phyloP scores from a whole-genome alignment of 2,888 invertebrate species.

The Spilosoma lubricipeda region DNA sequence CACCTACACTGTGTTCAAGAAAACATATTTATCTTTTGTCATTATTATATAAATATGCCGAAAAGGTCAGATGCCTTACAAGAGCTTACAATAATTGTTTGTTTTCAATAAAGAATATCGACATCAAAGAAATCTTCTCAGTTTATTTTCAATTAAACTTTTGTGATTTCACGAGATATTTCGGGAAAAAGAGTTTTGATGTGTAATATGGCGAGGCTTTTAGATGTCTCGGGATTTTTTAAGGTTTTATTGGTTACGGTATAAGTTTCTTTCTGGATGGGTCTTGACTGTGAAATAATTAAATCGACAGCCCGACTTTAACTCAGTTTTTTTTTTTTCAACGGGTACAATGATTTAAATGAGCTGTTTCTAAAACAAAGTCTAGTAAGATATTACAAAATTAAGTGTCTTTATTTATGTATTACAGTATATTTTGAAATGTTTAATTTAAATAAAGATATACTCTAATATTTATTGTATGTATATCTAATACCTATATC shows the following conservation, averaged over 20 bases:
- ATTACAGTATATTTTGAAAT: too few relatives aligned
- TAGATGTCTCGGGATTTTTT: conserved; percentile 56
- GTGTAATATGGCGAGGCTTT: conserved; percentile 59
- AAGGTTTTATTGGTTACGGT: conserved; percentile 56
- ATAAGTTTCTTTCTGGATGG: conserved; percentile 42
- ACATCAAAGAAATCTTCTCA: conserved; percentile 52
- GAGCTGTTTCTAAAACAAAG: too few relatives aligned
- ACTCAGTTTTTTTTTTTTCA: conserved; percentile 29
- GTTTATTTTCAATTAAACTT: conserved; percentile 56
- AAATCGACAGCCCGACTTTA: conserved; percentile 42
- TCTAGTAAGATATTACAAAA: too few relatives aligned
- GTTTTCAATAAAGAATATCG: conserved; percentile 43
- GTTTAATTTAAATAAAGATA: too few relatives aligned
- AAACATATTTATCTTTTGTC: not conserved
- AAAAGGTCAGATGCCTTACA: conserved; percentile 25
- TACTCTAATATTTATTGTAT: too few relatives aligned
- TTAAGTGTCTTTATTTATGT: too few relatives aligned
- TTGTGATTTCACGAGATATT: conserved; percentile 50
- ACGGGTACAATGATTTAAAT: not conserved
- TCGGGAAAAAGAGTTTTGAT: conserved; percentile 53
- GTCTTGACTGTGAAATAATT: conserved; percentile 39
- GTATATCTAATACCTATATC: too few relatives aligned
- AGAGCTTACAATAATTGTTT: conserved; percentile 38
- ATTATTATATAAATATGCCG: not conserved
- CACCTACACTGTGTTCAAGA: not conserved